phyloP scores from a whole-genome alignment of 1,140 invertebrate genomes.

The Paralvinella palmiformis region DNA sequence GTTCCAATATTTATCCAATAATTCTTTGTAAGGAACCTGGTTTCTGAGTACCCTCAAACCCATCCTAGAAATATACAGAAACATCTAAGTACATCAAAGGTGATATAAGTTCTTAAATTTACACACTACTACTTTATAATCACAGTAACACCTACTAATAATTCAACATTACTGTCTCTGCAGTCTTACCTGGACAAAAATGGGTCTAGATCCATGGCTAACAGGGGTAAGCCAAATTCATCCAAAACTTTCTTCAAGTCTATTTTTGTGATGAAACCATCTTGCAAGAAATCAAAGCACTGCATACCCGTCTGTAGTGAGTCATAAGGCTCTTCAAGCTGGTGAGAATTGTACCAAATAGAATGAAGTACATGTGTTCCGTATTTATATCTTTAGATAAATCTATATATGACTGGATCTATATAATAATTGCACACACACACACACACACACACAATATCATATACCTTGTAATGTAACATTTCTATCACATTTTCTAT shows the following conservation, averaged over 20 bases:
- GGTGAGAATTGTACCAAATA: constrained; percentile 12
- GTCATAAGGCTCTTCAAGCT: constrained; percentile 42
- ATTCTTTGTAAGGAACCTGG: constrained; percentile 33
- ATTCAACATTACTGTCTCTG: not conserved
- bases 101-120: too few species aligned
- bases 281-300: constrained; percentile 36
- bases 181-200: constrained; percentile 27
- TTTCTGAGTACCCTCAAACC: constrained; percentile 28
- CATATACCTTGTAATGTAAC: constrained; percentile 31
- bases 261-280: constrained; percentile 32
- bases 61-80: constrained; percentile 23
- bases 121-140: not conserved
- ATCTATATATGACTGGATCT: not conserved
- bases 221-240: constrained; percentile 38
- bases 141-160: not conserved
- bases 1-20: constrained; percentile 31
- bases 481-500: constrained; percentile 32
- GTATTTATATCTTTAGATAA: not conserved
- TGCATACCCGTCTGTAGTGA: constrained; percentile 33
- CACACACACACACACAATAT: not conserved
- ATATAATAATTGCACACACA: not conserved
- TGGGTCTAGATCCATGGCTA: constrained; percentile 29
- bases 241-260: constrained; percentile 38
- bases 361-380: not conserved
- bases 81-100: too few species aligned